These are phyloP conservation scores for Gymnocephalus cernua DNA, from an alignment of 2,113 vertebrate species.

Conservation along the genomic window DNA sequence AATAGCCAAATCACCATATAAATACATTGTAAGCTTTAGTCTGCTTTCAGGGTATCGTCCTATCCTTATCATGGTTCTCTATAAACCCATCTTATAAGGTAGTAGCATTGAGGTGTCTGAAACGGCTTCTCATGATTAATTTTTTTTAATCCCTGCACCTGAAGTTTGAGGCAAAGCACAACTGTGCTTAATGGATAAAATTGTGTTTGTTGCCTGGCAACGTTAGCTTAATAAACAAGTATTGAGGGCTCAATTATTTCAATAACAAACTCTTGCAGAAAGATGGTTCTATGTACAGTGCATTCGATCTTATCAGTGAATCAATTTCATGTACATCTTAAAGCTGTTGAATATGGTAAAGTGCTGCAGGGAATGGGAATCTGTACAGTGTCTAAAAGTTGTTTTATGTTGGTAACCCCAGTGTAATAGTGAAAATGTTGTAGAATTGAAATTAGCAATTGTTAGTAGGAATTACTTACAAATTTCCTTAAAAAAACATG, in stretches of 20 bases:
- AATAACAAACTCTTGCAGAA: constrained; percentile 27
- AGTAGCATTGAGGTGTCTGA: constrained; percentile 10
- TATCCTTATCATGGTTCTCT: constrained; percentile 6
- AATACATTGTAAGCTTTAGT: constrained; percentile 8
- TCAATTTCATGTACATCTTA: constrained; percentile 4
- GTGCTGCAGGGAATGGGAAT: not conserved
- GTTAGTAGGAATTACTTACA: not conserved
- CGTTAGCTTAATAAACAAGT: constrained; percentile 46
- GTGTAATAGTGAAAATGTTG: not conserved
- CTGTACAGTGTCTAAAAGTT: not conserved
- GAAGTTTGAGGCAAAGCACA: constrained; percentile 42
- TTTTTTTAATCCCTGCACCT: constrained; percentile 31
- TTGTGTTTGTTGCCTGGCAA: constrained; percentile 67
- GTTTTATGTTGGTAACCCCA: not conserved
- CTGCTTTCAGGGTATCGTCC: not conserved
- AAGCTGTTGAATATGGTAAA: not conserved
- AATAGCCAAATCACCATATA: constrained; percentile 2
- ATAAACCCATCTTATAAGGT: constrained; percentile 22
- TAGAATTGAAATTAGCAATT: not conserved
- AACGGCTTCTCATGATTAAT: constrained; percentile 35
- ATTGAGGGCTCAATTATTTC: constrained; percentile 43
- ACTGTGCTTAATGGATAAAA: constrained; percentile 29
- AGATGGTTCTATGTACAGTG: not conserved
- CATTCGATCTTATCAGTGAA: constrained; percentile 10
- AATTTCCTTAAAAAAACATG: not conserved